Percentiles rank a stretch among this genome's conserved stretches.
Conservation (phyloP, 2,888 invertebrate genomes). For the Ormyrus rosae region DNA sequence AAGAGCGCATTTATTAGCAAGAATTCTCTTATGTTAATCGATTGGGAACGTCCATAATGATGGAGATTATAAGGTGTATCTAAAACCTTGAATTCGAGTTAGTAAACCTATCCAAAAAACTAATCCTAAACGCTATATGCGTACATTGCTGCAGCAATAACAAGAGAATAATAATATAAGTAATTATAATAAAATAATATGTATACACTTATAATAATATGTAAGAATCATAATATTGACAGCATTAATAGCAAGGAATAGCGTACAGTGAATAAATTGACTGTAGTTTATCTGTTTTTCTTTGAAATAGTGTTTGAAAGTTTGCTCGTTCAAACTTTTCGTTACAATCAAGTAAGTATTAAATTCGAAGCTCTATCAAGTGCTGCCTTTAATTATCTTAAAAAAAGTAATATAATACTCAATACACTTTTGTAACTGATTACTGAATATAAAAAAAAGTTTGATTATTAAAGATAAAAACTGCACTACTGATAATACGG, state of each 20-base stretch:
- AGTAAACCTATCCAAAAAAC: constrained; percentile 45
- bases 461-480: constrained; percentile 26
- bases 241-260: constrained; percentile 48
- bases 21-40: constrained; percentile 68
- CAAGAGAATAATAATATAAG: constrained; percentile 23
- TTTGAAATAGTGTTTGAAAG: constrained; percentile 34
- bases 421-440: constrained; percentile 53
- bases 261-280: constrained; percentile 24
- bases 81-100: constrained; percentile 15
- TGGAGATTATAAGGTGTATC: constrained; percentile 13
- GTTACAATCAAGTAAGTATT: constrained; percentile 26
- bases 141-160: constrained; percentile 39
- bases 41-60: constrained; percentile 64
- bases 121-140: constrained; percentile 48
- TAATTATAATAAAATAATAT: constrained; percentile 39
- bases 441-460: constrained; percentile 44
- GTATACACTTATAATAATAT: constrained; percentile 47
- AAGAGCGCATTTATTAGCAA: constrained; percentile 71
- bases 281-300: constrained; percentile 22
- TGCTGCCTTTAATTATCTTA: constrained; percentile 42
- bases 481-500: constrained; percentile 8
- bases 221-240: constrained; percentile 51
- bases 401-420: constrained; percentile 56
- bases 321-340: constrained; percentile 30
- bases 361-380: constrained; percentile 37